Percentiles rank a stretch among this genome's conserved stretches.
phyloP scores from a whole-genome alignment of 2,113 vertebrate genomes.

The Catagonus wagneri region DNA sequence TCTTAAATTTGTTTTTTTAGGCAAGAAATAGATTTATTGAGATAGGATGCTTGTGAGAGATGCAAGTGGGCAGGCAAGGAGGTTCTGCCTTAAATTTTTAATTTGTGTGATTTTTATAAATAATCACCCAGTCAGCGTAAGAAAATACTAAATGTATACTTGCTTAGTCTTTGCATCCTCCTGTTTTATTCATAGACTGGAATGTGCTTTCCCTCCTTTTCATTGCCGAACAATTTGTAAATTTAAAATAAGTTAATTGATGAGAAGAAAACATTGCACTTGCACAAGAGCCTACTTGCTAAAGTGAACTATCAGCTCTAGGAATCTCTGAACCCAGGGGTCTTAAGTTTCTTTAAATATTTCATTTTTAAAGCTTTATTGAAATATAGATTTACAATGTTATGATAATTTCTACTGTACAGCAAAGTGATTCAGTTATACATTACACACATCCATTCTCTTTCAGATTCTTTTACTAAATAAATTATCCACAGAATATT shows the following conservation, averaged over 20 bases:
- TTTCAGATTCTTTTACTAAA: too few relatives aligned
- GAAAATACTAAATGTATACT: not conserved
- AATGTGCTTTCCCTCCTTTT: not conserved
- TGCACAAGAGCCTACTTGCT: not conserved
- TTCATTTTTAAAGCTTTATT: too few relatives aligned
- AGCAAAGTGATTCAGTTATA: too few relatives aligned
- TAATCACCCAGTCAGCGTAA: not conserved
- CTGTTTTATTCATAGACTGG: not conserved
- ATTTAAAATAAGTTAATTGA: constrained; percentile 36
- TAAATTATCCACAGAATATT: too few relatives aligned
- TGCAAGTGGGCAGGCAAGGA: too few relatives aligned
- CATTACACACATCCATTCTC: too few relatives aligned
- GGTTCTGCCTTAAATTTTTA: not conserved
- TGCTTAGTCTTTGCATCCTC: not conserved
- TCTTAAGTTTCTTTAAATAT: not conserved
- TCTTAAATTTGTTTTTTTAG: not conserved
- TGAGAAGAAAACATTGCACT: not conserved
- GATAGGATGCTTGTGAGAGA: too few relatives aligned
- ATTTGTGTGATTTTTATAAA: constrained; percentile 27
- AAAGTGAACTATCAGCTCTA: not conserved
- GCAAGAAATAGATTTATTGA: too few relatives aligned
- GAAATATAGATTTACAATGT: too few relatives aligned
- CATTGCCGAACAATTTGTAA: not conserved
- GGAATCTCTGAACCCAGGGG: not conserved
- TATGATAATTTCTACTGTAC: too few relatives aligned